These are phyloP conservation scores for Tinamus guttatus DNA, from an alignment of 2,113 vertebrate species.

Conservation along the genomic window DNA sequence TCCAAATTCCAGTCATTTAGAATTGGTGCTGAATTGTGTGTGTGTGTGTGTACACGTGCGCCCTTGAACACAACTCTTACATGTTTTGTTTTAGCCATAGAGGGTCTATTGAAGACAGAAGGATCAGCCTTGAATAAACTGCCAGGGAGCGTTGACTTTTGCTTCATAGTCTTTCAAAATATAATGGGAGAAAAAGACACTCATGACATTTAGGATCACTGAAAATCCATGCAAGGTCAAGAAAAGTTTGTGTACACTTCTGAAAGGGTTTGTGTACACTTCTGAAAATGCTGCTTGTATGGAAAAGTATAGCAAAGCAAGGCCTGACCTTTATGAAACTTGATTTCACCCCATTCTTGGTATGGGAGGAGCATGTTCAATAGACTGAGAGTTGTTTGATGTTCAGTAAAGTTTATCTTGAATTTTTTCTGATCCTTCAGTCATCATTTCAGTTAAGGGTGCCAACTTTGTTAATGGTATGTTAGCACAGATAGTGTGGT, in stretches of 20 bases:
- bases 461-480: background rate
- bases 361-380: background rate
- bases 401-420: background rate
- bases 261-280: rapidly evolving
- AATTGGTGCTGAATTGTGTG: background rate
- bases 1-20: background rate
- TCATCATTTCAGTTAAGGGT: background rate
- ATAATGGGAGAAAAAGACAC: background rate
- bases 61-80: background rate
- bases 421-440: background rate
- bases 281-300: background rate
- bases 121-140: background rate
- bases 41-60: background rate
- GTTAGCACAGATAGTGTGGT: background rate
- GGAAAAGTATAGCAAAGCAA: background rate
- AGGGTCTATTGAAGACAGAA: background rate
- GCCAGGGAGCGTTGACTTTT: rapidly evolving
- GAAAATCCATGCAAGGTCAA: background rate
- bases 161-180: background rate
- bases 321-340: background rate
- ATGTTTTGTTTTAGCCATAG: background rate
- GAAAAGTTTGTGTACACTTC: rapidly evolving
- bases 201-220: background rate
- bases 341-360: background rate
- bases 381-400: background rate